Evolutionary conservation across 2,113 vertebrate species (phyloP), one percentile per base, ranked within the genome.

Genomic region (Chlorodrepanis virens): DNA sequence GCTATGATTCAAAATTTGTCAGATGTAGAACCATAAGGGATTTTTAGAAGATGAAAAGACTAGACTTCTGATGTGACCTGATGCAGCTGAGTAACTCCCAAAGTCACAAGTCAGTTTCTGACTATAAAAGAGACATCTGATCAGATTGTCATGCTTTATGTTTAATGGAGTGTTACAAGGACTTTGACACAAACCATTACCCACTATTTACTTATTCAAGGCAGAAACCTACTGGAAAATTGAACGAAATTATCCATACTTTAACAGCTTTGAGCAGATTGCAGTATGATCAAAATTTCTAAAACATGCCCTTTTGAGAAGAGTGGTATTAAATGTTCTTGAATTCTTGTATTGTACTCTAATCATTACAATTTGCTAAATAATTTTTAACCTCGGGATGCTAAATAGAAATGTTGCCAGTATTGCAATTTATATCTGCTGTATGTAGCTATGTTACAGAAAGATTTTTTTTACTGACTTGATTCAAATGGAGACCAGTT

Each of bases 151-250:
- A 98, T 97, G 97, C 97, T 98, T 98, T 97, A 75, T 98, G 98
- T 98, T 98, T 99, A 99, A 99, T 99, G 98, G 98, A 98, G 98
- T 98, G 98, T 98, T 98, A 97, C 98, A 97, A 97, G 98, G 97
- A 98, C 98, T 98, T 98, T 98, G 98, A 98, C 98, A 99, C 98
- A 99, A 99, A 97, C 98, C 98, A 98, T 99, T 99, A 99, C 98
- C 98, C 98, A 96, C 97, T 98, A 98, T 99, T 99, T 99, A 99
- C 98, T 99, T 98, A 98, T 98, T 98, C 97, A 97, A 97, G 97
- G 96, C 97, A 97, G 97, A 97, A 97, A 97, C 97, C 94, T 97
- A 97, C 97, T 98, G 96, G 96, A 98, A 98, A 98, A 98, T 98
- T 98, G 98, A 98, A 96, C 78, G 40, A 98, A 98, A 98, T 98